phyloP scores from a whole-genome alignment of 37 sponge, comb jelly and placozoan genomes.

The Mnemiopsis leidyi region DNA sequence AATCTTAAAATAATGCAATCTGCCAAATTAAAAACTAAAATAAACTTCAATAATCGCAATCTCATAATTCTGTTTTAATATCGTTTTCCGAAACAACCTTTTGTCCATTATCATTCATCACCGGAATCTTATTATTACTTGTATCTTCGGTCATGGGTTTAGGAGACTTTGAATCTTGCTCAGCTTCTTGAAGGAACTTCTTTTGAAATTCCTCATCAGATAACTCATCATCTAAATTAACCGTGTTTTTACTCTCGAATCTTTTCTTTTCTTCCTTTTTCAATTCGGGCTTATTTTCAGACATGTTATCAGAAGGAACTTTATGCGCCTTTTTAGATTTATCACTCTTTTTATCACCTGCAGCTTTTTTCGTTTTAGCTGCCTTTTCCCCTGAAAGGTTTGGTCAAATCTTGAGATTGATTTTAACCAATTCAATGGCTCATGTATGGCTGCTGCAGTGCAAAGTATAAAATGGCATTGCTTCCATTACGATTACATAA shows the following conservation, averaged over 20 bases:
- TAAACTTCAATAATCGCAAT: too few relatives aligned
- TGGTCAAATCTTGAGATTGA: too few relatives aligned
- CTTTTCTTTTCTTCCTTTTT: background rate
- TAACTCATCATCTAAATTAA: background rate
- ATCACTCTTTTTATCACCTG: background rate
- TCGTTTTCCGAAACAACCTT: background rate
- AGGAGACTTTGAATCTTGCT: background rate
- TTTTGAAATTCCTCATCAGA: background rate
- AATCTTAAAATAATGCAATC: too few relatives aligned
- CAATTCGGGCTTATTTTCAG: background rate
- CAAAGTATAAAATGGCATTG: too few relatives aligned
- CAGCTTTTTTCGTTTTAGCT: background rate
- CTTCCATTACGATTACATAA: too few relatives aligned
- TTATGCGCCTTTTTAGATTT: too few relatives aligned
- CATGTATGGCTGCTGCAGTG: too few relatives aligned
- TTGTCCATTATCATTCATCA: background rate
- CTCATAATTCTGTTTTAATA: background rate
- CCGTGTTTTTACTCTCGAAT: background rate
- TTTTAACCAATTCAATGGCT: too few relatives aligned
- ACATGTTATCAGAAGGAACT: background rate
- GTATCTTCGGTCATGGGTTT: background rate
- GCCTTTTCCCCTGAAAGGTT: background rate
- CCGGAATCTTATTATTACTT: background rate
- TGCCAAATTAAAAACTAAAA: too few relatives aligned
- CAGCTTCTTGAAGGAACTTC: background rate